Evolutionary conservation across 1,140 invertebrate species (phyloP).

Genomic region (Trachymyrmex cornetzi): DNA sequence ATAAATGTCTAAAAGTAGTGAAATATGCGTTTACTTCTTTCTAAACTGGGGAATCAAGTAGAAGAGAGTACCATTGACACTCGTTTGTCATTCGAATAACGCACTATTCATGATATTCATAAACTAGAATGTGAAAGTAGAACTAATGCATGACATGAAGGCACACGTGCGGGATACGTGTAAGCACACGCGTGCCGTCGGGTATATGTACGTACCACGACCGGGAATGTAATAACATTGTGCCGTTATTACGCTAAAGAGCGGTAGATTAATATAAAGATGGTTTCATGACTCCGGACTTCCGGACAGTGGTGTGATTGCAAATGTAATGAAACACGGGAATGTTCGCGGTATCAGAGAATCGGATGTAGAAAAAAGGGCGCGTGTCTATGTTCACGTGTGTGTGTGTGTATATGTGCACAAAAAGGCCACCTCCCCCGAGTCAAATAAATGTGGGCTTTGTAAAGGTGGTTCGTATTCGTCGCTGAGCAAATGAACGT

Average conservation of each 20-base stretch:
- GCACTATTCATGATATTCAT: conserved; percentile 12
- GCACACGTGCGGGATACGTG: conserved; percentile 10
- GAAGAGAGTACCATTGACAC: neutral
- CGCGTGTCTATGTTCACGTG: neutral
- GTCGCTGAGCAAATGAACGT: conserved; percentile 62
- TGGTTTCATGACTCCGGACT: conserved; percentile 45
- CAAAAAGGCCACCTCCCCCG: conserved; percentile 51
- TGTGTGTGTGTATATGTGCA: neutral
- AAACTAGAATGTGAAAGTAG: conserved; percentile 46
- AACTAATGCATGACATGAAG: conserved; percentile 32
- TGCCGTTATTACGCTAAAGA: conserved; percentile 56
- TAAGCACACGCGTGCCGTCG: conserved; percentile 18
- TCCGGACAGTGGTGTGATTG: conserved; percentile 51
- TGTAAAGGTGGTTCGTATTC: conserved; percentile 54
- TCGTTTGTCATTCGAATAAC: neutral
- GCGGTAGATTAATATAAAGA: conserved; percentile 55
- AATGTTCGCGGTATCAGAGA: conserved; percentile 40
- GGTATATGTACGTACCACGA: conserved; percentile 3
- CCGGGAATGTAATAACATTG: conserved; percentile 52
- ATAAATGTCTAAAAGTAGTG: neutral
- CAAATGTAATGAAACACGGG: conserved; percentile 59
- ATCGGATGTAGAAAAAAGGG: conserved; percentile 47
- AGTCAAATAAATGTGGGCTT: conserved; percentile 55
- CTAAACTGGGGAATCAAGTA: too few relatives aligned
- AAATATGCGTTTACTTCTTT: neutral